phyloP scores from a whole-genome alignment of 2,113 vertebrate species.

The Gracilinanus agilis region DNA sequence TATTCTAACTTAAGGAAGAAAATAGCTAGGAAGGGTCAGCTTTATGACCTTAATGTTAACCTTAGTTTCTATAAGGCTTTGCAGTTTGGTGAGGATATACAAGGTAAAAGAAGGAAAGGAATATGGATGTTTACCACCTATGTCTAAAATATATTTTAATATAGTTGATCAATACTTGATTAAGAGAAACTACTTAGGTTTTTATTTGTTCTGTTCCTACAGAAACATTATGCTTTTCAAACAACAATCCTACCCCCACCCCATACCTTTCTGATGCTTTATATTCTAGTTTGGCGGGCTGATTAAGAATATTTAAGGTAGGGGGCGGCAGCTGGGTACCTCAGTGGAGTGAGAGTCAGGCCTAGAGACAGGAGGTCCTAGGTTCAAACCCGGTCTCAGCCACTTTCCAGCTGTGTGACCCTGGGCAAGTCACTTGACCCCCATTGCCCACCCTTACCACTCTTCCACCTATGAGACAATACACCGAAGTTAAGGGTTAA shows the following conservation, averaged over 20 bases:
- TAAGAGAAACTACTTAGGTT: not conserved
- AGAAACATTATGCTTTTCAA: not conserved
- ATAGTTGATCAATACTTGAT: not conserved
- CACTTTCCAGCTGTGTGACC: too few species aligned
- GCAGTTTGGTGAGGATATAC: not conserved
- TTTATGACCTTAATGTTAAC: too few species aligned
- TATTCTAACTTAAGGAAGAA: not conserved
- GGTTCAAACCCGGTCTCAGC: too few species aligned
- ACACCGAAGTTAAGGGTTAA: too few species aligned
- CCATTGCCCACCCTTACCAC: too few species aligned
- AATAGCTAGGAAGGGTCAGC: not conserved
- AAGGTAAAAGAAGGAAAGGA: not conserved
- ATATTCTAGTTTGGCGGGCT: not conserved
- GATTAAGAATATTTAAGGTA: not conserved
- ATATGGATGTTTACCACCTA: not conserved
- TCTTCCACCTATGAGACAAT: too few species aligned
- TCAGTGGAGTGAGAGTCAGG: too few species aligned
- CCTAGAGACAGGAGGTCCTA: too few species aligned
- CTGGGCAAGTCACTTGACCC: too few species aligned
- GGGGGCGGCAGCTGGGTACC: too few species aligned
- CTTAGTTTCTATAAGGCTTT: too few species aligned
- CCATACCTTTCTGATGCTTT: not conserved
- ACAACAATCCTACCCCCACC: too few species aligned
- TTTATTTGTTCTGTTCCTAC: not conserved
- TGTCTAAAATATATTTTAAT: not conserved